Base-by-base conservation (phyloP, 2,113 vertebrate genomes). In the Zosterops japonicus region DNA sequence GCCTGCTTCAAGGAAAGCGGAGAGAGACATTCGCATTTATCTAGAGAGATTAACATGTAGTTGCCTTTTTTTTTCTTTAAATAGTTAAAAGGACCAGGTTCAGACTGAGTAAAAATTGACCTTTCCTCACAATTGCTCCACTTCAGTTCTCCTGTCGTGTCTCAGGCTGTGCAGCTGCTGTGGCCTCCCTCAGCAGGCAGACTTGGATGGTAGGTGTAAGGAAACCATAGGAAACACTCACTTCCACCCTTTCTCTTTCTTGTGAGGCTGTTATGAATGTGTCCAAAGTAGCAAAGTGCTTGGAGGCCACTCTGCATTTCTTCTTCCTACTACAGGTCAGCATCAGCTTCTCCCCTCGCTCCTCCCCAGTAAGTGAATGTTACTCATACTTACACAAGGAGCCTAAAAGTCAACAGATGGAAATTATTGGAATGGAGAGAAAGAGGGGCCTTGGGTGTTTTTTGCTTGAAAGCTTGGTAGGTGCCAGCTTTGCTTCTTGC, bases 191-290 rank as follows among this genome's bases (percentile, higher is more conserved):
- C 36, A 59, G 57, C 36, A 53, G 64, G 31, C 67, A 49, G 6
- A 53, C 77, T 24, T 39, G 24, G 86, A 35, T 1, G 4, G 31
- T n/a, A 33, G 59, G 33, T 65, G 15, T 57, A 61, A 63, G 65
- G 72, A 89, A 93, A 25, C 39, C 65, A 9, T 83, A 71, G 86
- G 75, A 94, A 95, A 79, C 1, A 4, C 52, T 91, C 67, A 53
- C 55, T 96, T 95, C 90, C 75, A 87, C 56, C 44, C 61, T 91
- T 95, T 85, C 61, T 91, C 39, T 42, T 57, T 82, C 29, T 70
- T 44, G 47, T 35, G 42, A 84, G 47, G 46, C 46, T 20, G 2
- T 69, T 90, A 84, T 74, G 25, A 69, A 72, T 14, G 20, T 35
- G 42, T 57, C 84, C 82, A 76, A 63, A 87, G 89, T 59, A 95